Evolutionary conservation across 2,113 vertebrate genomes (phyloP), one percentile per base, ranked within the genome.

Genomic region (Andinoacara biseriatus): DNA sequence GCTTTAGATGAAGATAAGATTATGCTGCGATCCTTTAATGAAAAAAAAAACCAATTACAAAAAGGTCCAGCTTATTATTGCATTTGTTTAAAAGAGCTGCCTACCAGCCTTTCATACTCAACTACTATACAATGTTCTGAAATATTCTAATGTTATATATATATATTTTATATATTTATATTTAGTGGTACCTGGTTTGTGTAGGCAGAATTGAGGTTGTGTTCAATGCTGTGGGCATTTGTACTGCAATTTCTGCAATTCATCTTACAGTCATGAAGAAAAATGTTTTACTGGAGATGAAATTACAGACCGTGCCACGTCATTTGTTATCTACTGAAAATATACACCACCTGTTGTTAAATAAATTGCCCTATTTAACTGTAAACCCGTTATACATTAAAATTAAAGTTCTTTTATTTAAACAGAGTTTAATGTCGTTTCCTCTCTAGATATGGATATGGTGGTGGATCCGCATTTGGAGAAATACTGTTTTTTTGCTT

Each of bases 291-390:
- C 52, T 57, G 18, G 6, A 11, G 82, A 65, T 62, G n/a, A 69
- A 87, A 81, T 87, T 78, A 83, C 62, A 74, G 57, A 60, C 2
- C 10, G 40, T 10, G 54, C 80, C 76, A 35, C 49, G 56, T 76
- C 43, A 75, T 82, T 79, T 58, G 61, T 76, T 78, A 80, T 67
- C 54, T 22, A 17, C 33, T 74, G 52, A 82, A 77, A 82, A 77
- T 26, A 65, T 14, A 8, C 6, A 2, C 24, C 43, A 72, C 65
- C 17, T 72, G 65, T 59, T 20, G n/a, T 38, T 65, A 14, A 80
- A 49, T 20, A 13, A 79, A 63, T 49, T 54, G 54, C 57, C 35
- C 49, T 10, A 56, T 7, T 75, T 78, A 60, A 75, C 46, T 80
- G 29, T n/a, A 54, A 65, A 62, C 22, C 38, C 13, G 14, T 24